Evolutionary conservation across 64 coral and sea anemone genomes (phyloP), one percentile per base, ranked within the genome.

Genomic region (Dendrophyllia cribrosa): DNA sequence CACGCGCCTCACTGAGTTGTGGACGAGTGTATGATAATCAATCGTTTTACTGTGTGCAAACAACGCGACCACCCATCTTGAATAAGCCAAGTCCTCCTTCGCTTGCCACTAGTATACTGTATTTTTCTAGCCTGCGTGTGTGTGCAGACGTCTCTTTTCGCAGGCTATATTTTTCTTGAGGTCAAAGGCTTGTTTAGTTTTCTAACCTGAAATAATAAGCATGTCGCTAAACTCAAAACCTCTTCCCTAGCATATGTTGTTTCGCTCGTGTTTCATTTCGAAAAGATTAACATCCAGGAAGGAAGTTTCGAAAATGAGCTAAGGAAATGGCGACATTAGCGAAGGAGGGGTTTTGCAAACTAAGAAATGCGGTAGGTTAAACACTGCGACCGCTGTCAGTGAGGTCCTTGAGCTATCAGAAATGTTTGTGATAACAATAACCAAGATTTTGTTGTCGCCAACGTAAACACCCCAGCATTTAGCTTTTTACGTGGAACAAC

Each of bases 331-430:
- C 43, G 43, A 43, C 81, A 77, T 63, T 62, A 93, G 71, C 12
- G 4, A 58, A 51, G 69, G 90, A 92, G 79, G 23, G 78, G 89
- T 55, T 83, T 62, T 83, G 59, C 50, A 70, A 91, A 67, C 46
- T 64, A 45, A 43, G 62, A 4, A 12, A 56, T 56, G 80, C 80
- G 10, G 26, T 20, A 43, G 17, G 43, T 84, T 84, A 84, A 84
- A 60, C 86, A 88, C 51, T 75, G 12, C 5, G 26, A 72, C 56
- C 86, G 73, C 91, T 93, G 91, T 93, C 91, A 87, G 47, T 72
- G 75, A 93, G 72, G 68, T 80, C 70, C 91, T 93, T 76, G 70
- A 87, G 91, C 58, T 93, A 93, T 86, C 70, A 61, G 19, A 93
- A 93, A 75, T 76, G 68, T 78, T 86, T 86, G 58, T 72, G 83